A percentile compares a stretch with the other conserved stretches of the same genome.
Evolutionary conservation across 2,888 invertebrate species (phyloP).

Genomic region (Nephrocerus scutellatus): DNA sequence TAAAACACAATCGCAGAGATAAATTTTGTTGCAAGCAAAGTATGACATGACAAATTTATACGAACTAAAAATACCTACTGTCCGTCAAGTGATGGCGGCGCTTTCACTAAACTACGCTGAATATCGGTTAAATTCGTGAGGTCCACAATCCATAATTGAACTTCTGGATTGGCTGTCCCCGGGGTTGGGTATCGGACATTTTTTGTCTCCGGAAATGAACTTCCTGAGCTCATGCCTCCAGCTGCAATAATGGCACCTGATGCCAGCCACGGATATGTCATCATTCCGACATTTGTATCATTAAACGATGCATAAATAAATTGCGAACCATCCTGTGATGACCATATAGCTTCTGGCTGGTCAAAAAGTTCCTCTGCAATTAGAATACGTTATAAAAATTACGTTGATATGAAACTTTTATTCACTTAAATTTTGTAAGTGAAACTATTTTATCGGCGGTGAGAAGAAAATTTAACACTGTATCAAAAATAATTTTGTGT

Average conservation of each 20-base stretch:
- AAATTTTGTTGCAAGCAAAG: no score
- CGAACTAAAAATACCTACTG: slow-evolving; percentile 67
- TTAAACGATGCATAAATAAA: slow-evolving; percentile 83
- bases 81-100: slow-evolving; percentile 67
- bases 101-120: slow-evolving; percentile 60
- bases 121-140: slow-evolving; percentile 61
- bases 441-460: no score
- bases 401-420: no score
- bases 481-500: no score
- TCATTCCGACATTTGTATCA: slow-evolving; percentile 68
- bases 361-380: slow-evolving; percentile 79
- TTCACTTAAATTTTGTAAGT: no score
- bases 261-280: slow-evolving; percentile 77
- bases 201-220: slow-evolving; percentile 70
- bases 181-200: slow-evolving; percentile 82
- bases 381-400: no score
- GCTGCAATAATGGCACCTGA: slow-evolving; percentile 59
- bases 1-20: no score
- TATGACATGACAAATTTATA: no score
- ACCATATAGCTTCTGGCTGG: slow-evolving; percentile 78
- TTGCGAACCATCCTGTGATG: slow-evolving; percentile 71
- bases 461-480: no score
- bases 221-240: slow-evolving; percentile 52
- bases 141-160: slow-evolving; percentile 73
- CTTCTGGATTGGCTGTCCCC: slow-evolving; percentile 79